Percentiles rank a stretch among this genome's conserved stretches.
phyloP scores from a whole-genome alignment of 2,888 invertebrate genomes.

The Pogonocherus hispidulus region DNA sequence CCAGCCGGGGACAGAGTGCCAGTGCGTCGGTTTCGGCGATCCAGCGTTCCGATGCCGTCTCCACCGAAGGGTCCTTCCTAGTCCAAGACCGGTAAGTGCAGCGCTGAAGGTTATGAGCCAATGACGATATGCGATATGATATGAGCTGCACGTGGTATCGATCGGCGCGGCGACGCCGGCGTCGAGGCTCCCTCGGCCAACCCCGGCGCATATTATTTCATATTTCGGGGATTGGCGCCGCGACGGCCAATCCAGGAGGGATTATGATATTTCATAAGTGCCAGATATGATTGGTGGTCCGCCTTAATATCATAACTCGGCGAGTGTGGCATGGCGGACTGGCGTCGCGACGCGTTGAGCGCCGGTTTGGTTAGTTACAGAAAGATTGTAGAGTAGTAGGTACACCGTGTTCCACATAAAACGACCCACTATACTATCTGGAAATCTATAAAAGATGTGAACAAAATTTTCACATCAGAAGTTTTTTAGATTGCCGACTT shows the following conservation, averaged over 20 bases:
- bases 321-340: constrained; percentile 37
- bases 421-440: no score
- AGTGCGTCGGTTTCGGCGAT: constrained; percentile 43
- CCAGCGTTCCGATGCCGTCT: background rate
- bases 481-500: no score
- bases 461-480: no score
- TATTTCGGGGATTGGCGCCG: constrained; percentile 56
- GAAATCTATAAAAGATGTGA: no score
- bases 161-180: constrained; percentile 61
- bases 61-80: background rate
- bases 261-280: constrained; percentile 59
- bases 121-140: constrained; percentile 68
- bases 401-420: no score
- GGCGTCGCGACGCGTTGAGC: constrained; percentile 52
- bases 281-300: constrained; percentile 56
- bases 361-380: no score
- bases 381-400: no score
- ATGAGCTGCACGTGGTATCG: constrained; percentile 67
- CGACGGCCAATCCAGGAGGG: constrained; percentile 51
- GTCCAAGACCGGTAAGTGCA: constrained; percentile 34
- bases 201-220: constrained; percentile 56
- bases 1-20: constrained; percentile 58
- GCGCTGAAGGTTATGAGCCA: constrained; percentile 54
- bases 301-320: constrained; percentile 62
- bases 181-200: constrained; percentile 56